Evolutionary conservation across 2,113 vertebrate species (phyloP).

Genomic region (Phalacrocorax carbo): DNA sequence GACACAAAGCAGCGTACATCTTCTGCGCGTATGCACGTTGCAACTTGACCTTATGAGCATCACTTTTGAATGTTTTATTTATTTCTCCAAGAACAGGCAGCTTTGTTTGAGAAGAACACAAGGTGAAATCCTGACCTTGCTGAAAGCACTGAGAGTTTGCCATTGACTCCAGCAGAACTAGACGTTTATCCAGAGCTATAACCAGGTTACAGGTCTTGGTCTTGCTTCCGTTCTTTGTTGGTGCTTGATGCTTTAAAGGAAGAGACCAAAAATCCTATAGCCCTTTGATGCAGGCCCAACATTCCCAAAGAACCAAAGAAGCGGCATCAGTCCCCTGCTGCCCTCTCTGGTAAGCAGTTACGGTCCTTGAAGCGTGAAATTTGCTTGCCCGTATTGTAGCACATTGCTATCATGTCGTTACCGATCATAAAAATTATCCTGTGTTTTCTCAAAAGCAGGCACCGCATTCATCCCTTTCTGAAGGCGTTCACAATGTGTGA

Average conservation of each 20-base stretch:
- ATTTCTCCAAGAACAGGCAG: slow-evolving; percentile 14
- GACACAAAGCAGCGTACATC: not conserved
- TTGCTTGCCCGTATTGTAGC: not conserved
- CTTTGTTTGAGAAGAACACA: not conserved
- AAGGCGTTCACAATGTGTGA: not conserved
- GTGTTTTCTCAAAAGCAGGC: not conserved
- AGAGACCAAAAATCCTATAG: not conserved
- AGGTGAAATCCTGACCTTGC: slow-evolving; percentile 41
- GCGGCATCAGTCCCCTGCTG: not conserved
- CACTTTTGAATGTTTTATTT: not conserved
- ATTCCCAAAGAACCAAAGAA: not conserved
- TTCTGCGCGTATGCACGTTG: not conserved
- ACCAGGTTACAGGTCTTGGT: not conserved
- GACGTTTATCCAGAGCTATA: not conserved
- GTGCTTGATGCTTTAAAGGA: not conserved
- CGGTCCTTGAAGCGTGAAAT: not conserved
- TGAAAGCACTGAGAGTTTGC: not conserved
- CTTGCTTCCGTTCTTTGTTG: not conserved
- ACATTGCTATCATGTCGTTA: not conserved
- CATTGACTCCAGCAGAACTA: not conserved
- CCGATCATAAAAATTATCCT: not conserved
- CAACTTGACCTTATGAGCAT: not conserved
- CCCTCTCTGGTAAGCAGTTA: not conserved
- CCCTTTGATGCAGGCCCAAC: not conserved
- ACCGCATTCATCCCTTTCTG: not conserved